Evolutionary conservation across 2,797 vertebrate genomes (phyloP), one percentile per base, ranked within the genome.

Genomic region (Phataginus tetradactyla): DNA sequence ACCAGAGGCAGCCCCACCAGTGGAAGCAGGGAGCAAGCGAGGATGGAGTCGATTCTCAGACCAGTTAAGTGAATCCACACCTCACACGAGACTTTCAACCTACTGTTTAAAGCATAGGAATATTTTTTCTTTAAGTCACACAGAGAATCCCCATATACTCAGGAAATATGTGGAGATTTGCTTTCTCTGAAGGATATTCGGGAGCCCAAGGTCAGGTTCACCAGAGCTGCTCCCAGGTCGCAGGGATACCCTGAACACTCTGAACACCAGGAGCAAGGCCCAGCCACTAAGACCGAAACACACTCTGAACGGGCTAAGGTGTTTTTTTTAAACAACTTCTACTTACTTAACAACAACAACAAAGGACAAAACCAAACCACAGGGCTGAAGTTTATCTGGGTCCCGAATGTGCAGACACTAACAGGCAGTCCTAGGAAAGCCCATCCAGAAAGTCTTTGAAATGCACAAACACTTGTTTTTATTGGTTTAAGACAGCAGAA

Each of bases 21-120:
- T 13, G 57, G 0, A 8, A 32, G 55, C 1, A 7, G 9, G 25
- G 12, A 7, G 45, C 0, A 1, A 53, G 9, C 2, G 32, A 69
- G 59, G 45, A 32, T 7, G 0, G 53, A 27, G 5, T 17, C 12
- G 2, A 0, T 7, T 34, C 51, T 34, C 85, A 14, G 4, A 25
- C 8, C 25, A 4, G 27, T 11, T 45, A 49, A 57, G 81, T 3
- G 13, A 55, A 25, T 23, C 49, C 7, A 13, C 1, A 5, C 13
- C 5, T 68, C 10, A 29, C 10, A 14, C 1, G 0, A 21, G 7
- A 34, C n/a, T 72, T 34, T 17, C 71, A 25, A 29, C 69, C 1
- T 61, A 32, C 17, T 45, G 53, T 17, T 53, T 49, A 79, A 74
- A 89, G 71, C 39, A 18, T 13, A 88, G n/a, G 17, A 51, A 17